Percentiles rank a stretch among this genome's conserved stretches.
phyloP scores from a whole-genome alignment of 2,113 vertebrate species.

The Apistogramma diplotaenia region DNA sequence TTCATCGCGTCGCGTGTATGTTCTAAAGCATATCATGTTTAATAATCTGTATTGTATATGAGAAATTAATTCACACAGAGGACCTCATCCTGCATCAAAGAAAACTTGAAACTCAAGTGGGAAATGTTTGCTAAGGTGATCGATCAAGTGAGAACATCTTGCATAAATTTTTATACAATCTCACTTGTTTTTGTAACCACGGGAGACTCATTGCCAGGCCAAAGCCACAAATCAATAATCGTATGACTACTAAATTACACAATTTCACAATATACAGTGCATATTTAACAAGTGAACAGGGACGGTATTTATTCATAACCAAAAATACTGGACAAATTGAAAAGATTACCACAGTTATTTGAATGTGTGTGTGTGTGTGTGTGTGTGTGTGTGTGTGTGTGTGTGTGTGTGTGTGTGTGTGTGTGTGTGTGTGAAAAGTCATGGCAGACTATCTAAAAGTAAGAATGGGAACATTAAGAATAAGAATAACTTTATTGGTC shows the following conservation, averaged over 20 bases:
- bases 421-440: too few relatives aligned
- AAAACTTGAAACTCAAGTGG: neutral
- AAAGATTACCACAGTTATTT: neutral
- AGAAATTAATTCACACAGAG: neutral
- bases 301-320: too few relatives aligned
- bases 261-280: neutral
- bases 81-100: neutral
- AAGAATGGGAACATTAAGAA: too few relatives aligned
- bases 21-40: neutral
- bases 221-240: neutral
- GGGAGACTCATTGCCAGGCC: neutral
- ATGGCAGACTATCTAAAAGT: too few relatives aligned
- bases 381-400: too few relatives aligned
- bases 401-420: too few relatives aligned
- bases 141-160: neutral
- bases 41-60: neutral
- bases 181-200: neutral
- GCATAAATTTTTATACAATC: neutral
- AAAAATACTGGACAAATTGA: too few relatives aligned
- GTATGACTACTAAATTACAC: neutral
- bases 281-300: neutral
- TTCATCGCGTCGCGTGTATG: too few relatives aligned
- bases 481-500: too few relatives aligned
- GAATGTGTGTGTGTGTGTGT: too few relatives aligned
- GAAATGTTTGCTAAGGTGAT: neutral